Percentiles rank a stretch among this genome's conserved stretches.
phyloP scores from a whole-genome alignment of 2,888 invertebrate genomes.

The Phlogophora meticulosa region DNA sequence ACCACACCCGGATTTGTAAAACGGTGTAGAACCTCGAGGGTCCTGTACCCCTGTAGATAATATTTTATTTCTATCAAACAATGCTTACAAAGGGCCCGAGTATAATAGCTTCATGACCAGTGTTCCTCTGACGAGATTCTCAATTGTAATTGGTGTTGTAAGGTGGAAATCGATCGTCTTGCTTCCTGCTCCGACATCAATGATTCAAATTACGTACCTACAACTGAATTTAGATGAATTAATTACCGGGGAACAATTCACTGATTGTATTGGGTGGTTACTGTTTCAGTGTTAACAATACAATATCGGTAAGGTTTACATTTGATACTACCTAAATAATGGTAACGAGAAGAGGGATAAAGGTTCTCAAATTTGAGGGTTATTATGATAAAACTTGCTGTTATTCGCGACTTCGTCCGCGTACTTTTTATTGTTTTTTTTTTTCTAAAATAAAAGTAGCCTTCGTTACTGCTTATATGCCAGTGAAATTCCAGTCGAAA shows the following conservation, averaged over 20 bases:
- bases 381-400: no score
- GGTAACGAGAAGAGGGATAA: not conserved
- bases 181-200: slow-evolving; percentile 28
- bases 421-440: no score
- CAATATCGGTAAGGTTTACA: not conserved
- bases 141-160: slow-evolving; percentile 49
- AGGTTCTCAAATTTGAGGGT: no score
- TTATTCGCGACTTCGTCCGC: no score
- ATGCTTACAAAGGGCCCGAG: slow-evolving; percentile 34
- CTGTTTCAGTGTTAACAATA: not conserved
- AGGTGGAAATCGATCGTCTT: slow-evolving; percentile 44
- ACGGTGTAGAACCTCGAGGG: not conserved
- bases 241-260: slow-evolving; percentile 17
- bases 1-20: not conserved
- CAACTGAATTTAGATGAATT: slow-evolving; percentile 37
- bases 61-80: slow-evolving; percentile 48
- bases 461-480: no score
- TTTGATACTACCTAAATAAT: not conserved
- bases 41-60: slow-evolving; percentile 2
- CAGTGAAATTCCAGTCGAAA: no score
- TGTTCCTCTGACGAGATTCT: slow-evolving; percentile 34
- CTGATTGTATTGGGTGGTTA: not conserved
- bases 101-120: slow-evolving; percentile 50
- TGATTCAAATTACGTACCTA: slow-evolving; percentile 21
- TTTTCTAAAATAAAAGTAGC: no score